These are phyloP conservation scores for Pelagia noctiluca DNA, from an alignment of 30 jellyfish, hydroid and myxozoan genomes.

Conservation along the genomic window DNA sequence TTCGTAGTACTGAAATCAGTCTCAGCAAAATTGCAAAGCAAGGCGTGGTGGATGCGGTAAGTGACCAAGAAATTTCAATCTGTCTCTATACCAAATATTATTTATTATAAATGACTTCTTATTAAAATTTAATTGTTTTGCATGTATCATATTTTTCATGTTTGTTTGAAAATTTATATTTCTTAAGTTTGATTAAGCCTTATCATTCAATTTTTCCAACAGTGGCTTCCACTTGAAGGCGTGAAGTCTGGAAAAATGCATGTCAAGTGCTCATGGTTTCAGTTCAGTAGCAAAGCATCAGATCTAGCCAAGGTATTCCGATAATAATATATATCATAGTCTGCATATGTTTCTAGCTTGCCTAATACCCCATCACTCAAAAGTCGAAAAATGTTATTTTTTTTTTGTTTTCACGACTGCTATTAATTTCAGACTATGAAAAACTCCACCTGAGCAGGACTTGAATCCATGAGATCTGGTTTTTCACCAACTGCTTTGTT, in stretches of 20 bases:
- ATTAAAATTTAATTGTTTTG: no score
- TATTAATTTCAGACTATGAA: no score
- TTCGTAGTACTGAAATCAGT: constrained; percentile 69
- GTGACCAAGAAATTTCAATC: neutral
- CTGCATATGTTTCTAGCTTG: neutral
- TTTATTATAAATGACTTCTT: no score
- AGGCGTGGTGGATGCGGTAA: constrained; percentile 76
- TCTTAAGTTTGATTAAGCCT: neutral
- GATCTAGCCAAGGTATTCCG: constrained; percentile 60
- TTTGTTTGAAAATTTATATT: neutral
- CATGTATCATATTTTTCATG: neutral
- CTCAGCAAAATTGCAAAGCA: constrained; percentile 59
- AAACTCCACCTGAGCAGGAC: no score
- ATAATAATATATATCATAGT: neutral
- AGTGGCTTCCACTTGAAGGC: constrained; percentile 94
- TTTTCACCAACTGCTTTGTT: no score
- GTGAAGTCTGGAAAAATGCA: constrained; percentile 74
- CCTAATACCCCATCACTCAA: neutral
- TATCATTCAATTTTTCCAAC: neutral
- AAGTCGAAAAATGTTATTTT: no score
- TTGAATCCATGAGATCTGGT: no score
- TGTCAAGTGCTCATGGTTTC: constrained; percentile 69
- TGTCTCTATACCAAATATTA: neutral
- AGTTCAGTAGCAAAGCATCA: constrained; percentile 64
- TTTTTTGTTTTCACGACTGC: no score